These are phyloP conservation scores for Catagonus wagneri DNA, from an alignment of 2,113 vertebrate genomes.

Conservation along the genomic window DNA sequence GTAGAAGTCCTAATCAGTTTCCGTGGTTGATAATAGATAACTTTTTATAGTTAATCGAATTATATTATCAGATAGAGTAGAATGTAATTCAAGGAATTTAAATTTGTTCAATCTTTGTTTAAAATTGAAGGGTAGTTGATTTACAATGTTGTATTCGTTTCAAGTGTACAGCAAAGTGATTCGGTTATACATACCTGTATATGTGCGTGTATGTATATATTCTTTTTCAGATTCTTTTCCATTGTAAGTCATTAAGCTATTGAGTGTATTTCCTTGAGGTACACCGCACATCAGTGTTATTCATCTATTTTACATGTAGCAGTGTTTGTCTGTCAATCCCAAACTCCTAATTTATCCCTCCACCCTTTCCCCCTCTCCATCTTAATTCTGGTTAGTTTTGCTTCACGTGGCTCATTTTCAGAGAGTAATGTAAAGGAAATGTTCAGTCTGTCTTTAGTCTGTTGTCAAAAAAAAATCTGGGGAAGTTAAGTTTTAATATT, in stretches of 20 bases:
- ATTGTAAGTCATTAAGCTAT: background rate
- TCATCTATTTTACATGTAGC: background rate
- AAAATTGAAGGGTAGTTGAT: background rate
- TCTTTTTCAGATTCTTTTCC: background rate
- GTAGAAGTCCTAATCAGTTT: background rate
- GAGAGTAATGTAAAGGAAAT: constrained; percentile 60
- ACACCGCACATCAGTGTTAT: background rate
- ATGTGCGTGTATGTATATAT: background rate
- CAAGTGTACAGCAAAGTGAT: background rate
- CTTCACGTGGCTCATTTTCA: background rate
- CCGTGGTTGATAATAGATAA: background rate
- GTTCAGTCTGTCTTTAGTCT: constrained; percentile 19
- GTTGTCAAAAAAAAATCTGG: constrained; percentile 37
- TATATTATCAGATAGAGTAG: constrained; percentile 23
- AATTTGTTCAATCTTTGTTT: background rate
- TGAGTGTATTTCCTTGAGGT: background rate
- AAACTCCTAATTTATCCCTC: background rate
- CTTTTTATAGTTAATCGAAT: constrained; percentile 31
- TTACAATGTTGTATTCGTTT: background rate
- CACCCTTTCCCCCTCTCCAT: background rate
- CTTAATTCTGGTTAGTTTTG: constrained; percentile 43
- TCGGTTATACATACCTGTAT: background rate
- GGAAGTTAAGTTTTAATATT: constrained; percentile 49
- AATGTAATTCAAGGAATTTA: background rate
- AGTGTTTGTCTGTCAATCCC: background rate